Evolutionary conservation across 1,140 invertebrate species (phyloP), one percentile per base, ranked within the genome.

Genomic region (Bemisia tabaci): DNA sequence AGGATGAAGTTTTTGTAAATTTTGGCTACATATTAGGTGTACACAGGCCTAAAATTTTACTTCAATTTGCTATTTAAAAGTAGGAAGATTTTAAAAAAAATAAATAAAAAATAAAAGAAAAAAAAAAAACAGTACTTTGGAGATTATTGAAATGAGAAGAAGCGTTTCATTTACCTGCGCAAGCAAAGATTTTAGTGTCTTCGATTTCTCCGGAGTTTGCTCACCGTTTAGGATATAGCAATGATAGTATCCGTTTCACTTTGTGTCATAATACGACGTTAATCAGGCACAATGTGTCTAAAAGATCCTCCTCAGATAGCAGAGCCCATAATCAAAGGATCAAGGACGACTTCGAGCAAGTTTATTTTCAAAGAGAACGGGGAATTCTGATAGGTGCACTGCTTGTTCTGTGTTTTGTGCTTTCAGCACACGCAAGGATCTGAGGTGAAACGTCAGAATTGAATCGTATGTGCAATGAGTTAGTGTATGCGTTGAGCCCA

Each of bases 351-450:
- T 74, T 85, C 82, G 80, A 74, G 85, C 85, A 70, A 92, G 82
- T 0, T 87, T 84, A 70, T 86, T 82, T 48, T 86, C 81, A 76
- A 90, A 96, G 39, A 87, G 82, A 17, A 74, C 77, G 0, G 92
- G 84, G 69, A 97, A 85, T 61, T 93, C 87, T 12, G 82, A 82
- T 0, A 72, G 1, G 81, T 75, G 0, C 95, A 80, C 72, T 89
- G 84, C 75, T 92, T 94, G 21, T 71, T 72, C 1, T 87, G n/a
- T n/a, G n/a, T 87, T 84, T 70, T 90, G 86, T 0, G 86, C 82
- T 73, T 95, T 94, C 0, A 97, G 75, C 1, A 96, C 83, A 66
- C 91, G 85, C 1, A 94, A 74, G 97, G 77, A 79, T 97, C 94
- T 0, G 89, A 86, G 0, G 91, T 91, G 76, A 97, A 97, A 63